Percentiles rank a stretch among this genome's conserved stretches.
Conservation (phyloP, 2,113 vertebrate genomes). For the human (Homo sapiens) region GRCh38 chr2:117383001-117383500, state of each 20-base stretch:
- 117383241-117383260: too few relatives aligned
- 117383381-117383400: not conserved
- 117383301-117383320: not conserved
- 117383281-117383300: not conserved
- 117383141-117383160: too few relatives aligned
- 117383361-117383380: not conserved
- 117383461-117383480: too few relatives aligned
- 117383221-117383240: too few relatives aligned
- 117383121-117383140: too few relatives aligned
- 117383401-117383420: not conserved
- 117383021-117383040: not conserved
- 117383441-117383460: too few relatives aligned
- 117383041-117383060: not conserved
- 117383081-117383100: not conserved
- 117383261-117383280: not conserved
- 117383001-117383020: not conserved
- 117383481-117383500: too few relatives aligned
- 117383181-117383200: too few relatives aligned
- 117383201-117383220: too few relatives aligned
- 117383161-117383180: too few relatives aligned
- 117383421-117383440: not conserved
- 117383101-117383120: too few relatives aligned
- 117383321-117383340: not conserved
- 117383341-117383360: not conserved
- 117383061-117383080: not conserved